Conservation (phyloP, 2,113 vertebrate species). For the Hippocampus comes region DNA sequence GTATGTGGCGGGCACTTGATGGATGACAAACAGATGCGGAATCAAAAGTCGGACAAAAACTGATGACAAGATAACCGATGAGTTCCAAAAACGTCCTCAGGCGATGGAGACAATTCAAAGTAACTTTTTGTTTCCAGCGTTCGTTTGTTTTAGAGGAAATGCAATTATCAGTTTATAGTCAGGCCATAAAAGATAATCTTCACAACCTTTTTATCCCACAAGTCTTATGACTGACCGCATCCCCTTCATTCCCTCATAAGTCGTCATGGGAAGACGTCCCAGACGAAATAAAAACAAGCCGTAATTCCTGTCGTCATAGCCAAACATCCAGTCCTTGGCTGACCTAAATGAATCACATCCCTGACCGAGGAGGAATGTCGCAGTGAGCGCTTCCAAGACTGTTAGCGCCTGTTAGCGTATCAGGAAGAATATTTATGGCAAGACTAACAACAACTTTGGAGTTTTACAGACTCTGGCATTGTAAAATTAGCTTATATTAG, state of each 20-base stretch:
- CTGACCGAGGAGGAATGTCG: not conserved
- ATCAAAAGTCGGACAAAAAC: slow-evolving; percentile 14
- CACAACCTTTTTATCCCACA: slow-evolving; percentile 3
- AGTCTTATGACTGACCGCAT: slow-evolving; percentile 15
- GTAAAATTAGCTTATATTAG: not conserved
- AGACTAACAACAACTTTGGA: not conserved
- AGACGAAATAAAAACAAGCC: slow-evolving; percentile 49
- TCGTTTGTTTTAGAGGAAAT: slow-evolving; percentile 22
- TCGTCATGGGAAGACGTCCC: slow-evolving; percentile 32
- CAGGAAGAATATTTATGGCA: not conserved
- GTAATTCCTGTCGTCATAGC: slow-evolving; percentile 53
- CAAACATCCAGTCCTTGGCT: not conserved
- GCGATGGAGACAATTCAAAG: slow-evolving; percentile 14
- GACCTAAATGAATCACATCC: not conserved
- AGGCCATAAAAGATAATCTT: no score
- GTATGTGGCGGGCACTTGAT: slow-evolving; percentile 54
- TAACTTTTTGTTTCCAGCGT: not conserved
- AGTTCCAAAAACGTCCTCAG: slow-evolving; percentile 22
- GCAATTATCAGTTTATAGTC: slow-evolving; percentile 31
- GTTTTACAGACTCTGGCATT: not conserved
- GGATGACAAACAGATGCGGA: slow-evolving; percentile 66
- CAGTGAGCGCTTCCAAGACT: not conserved
- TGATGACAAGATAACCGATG: slow-evolving; percentile 29
- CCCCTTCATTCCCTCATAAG: slow-evolving; percentile 35
- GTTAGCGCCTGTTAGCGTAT: not conserved